Base-by-base conservation (phyloP, 1,140 invertebrate genomes). In the Saccostrea echinata region DNA sequence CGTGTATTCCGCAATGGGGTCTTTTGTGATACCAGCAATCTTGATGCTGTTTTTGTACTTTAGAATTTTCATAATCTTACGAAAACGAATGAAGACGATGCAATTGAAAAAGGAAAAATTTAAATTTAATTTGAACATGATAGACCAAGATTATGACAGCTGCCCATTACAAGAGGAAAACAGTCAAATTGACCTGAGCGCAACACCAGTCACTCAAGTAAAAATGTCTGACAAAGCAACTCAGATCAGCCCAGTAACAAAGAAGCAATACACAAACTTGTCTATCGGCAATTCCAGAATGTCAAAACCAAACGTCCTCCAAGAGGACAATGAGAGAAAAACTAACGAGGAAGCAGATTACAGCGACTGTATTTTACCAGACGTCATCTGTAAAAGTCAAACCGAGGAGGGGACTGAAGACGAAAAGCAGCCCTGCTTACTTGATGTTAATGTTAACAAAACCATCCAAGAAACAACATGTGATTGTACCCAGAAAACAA, bases 21-120 rank as follows among this genome's bases (percentile, higher is more conserved):
- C 98, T 84, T 99, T 99, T 96, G 98, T 98, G 94, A 97, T 99
- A 91, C 98, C 98, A 16, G 98, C 98, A 97, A 96, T 98, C 90
- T 97, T 99, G 55, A 99, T 99, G 97, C 96, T 99, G 84, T 98
- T 99, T 96, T 98, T 99, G 95, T 99, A 99, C 95, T 98, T 98
- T 96, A 96, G 97, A 89, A 99, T 99, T 91, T 99, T 99, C 95
- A 96, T 97, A 86, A 98, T 94, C 43, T 90, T 95, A 30, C 87
- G 90, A 68, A 90, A 93, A 90, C 90, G 92, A 27, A 90, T 91
- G 71, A 88, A 88, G 76, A 88, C 88, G 57, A 85, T 91, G 64
- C 90, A 91, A 52, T 88, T 88, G 61, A 88, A 88, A 80, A 88
- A 87, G 83, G 83, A 84, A 53, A 84, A 84, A 52, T 84, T 90